Percentiles rank a stretch among this genome's conserved stretches.
Evolutionary conservation across 2,113 vertebrate genomes (phyloP).

Genomic region (Acrocephalus arundinaceus): DNA sequence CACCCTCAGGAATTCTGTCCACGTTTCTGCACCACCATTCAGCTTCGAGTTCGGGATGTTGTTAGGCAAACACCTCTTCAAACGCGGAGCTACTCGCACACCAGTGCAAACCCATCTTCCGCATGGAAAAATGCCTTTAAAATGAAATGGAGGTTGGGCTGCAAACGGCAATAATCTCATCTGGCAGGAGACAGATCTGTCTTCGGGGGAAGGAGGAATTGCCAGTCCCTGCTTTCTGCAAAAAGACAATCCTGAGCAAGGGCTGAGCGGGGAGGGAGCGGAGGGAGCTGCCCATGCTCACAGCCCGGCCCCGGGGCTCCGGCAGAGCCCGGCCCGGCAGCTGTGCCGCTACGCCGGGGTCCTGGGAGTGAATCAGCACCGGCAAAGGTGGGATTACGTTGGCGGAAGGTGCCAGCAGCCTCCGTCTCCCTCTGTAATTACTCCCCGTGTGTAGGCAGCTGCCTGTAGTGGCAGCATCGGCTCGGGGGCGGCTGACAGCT

Average conservation of each 20-base stretch:
- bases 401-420: constrained; percentile 56
- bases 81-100: not conserved
- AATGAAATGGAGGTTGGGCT: constrained; percentile 41
- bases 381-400: constrained; percentile 15
- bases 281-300: not conserved
- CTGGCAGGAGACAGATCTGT: not conserved
- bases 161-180: not conserved
- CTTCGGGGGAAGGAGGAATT: not conserved
- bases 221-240: not conserved
- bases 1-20: not conserved
- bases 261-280: not conserved
- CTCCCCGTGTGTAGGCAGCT: constrained; percentile 60
- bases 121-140: not conserved
- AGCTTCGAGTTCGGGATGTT: not conserved
- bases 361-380: constrained; percentile 38
- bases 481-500: constrained; percentile 57
- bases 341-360: not conserved
- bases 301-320: not conserved
- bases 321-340: not conserved
- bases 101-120: not conserved
- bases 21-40: not conserved
- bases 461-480: constrained; percentile 33
- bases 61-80: not conserved
- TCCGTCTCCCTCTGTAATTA: constrained; percentile 65
- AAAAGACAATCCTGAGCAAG: not conserved